phyloP scores from a whole-genome alignment of 2,888 invertebrate genomes.

The Drosophila peninsularis region DNA sequence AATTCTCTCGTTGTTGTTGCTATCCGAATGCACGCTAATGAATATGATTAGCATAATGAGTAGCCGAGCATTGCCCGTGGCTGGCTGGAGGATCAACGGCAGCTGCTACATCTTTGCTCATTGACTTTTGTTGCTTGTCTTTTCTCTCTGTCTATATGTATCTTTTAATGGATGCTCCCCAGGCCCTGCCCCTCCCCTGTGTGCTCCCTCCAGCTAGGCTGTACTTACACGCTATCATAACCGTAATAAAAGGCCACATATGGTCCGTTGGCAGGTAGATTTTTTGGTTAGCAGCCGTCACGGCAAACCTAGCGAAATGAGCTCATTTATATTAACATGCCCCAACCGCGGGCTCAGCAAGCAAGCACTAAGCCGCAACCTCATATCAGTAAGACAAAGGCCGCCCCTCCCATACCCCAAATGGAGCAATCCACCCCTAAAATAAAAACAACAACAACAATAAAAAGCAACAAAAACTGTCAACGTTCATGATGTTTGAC shows the following conservation, averaged over 20 bases:
- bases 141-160: not conserved
- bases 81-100: slow-evolving; percentile 14
- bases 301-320: slow-evolving; percentile 49
- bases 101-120: slow-evolving; percentile 28
- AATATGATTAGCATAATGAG: slow-evolving; percentile 78
- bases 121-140: slow-evolving; percentile 10
- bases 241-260: slow-evolving; percentile 73
- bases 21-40: slow-evolving; percentile 55
- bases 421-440: slow-evolving; percentile 14
- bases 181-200: not conserved
- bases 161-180: slow-evolving; percentile 34
- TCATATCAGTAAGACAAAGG: slow-evolving; percentile 39
- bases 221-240: slow-evolving; percentile 74
- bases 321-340: slow-evolving; percentile 62
- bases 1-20: slow-evolving; percentile 21
- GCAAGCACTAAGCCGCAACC: slow-evolving; percentile 27
- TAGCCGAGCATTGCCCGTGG: not conserved
- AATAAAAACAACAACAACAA: slow-evolving; percentile 6
- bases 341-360: not conserved
- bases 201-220: slow-evolving; percentile 29
- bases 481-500: slow-evolving; percentile 68
- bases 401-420: not conserved
- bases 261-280: slow-evolving; percentile 50
- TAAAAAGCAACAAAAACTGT: slow-evolving; percentile 65
- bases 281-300: slow-evolving; percentile 18